Evolutionary conservation across 1,140 invertebrate genomes (phyloP).

Genomic region (Mylabris phalerata): DNA sequence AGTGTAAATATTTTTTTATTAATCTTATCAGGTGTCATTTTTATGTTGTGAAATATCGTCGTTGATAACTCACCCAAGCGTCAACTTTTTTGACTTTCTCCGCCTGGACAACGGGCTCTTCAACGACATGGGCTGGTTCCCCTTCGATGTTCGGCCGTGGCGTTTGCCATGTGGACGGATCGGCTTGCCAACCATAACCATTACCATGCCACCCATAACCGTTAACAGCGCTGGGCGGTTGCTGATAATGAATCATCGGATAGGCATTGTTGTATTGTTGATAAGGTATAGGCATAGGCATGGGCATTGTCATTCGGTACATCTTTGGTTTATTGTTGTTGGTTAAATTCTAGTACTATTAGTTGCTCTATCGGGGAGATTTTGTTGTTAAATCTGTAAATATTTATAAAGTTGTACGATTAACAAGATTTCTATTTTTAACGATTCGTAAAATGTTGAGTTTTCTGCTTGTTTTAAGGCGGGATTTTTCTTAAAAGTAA

Average conservation of each 20-base stretch:
- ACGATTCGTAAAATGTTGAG: neutral
- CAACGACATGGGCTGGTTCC: slow-evolving; percentile 27
- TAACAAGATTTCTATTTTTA: neutral
- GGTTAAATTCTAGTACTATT: neutral
- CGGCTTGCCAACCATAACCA: slow-evolving; percentile 40
- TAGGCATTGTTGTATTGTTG: slow-evolving; percentile 39
- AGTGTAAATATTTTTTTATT: neutral
- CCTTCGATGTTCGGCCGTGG: slow-evolving; percentile 25
- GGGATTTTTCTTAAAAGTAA: no score
- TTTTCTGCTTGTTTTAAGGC: no score
- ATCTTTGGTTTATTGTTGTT: neutral
- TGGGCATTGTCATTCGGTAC: neutral
- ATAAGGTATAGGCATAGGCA: slow-evolving; percentile 21
- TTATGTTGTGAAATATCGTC: no score
- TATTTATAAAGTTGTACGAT: neutral
- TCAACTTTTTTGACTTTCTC: slow-evolving; percentile 31
- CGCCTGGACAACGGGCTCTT: slow-evolving; percentile 30
- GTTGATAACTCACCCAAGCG: slow-evolving; percentile 28
- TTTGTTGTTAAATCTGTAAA: neutral
- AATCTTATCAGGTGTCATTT: neutral
- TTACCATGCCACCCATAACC: slow-evolving; percentile 41
- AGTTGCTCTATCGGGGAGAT: neutral
- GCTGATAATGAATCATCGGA: slow-evolving; percentile 34
- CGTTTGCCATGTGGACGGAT: slow-evolving; percentile 33
- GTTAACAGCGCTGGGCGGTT: slow-evolving; percentile 36